Evolutionary conservation across 2,797 vertebrate species (phyloP).

Genomic region (Eidolon dupreanum): DNA sequence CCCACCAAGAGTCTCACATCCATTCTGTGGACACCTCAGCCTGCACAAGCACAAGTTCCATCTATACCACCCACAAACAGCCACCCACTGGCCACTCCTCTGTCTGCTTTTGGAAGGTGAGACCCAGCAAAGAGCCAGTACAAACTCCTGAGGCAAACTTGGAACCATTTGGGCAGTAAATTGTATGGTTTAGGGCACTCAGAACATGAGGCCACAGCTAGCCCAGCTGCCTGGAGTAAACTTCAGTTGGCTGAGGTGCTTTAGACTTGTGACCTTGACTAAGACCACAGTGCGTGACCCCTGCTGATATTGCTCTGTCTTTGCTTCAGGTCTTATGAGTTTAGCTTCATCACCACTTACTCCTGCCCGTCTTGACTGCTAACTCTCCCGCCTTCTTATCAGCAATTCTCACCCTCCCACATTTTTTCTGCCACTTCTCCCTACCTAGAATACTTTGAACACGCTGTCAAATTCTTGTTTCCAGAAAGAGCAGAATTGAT

Average conservation of each 20-base stretch:
- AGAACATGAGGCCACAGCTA: not conserved
- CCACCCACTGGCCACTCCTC: not conserved
- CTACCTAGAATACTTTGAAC: not conserved
- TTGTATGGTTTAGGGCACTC: no score
- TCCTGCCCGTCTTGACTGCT: accelerated
- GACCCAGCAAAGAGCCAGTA: not conserved
- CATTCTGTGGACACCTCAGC: not conserved
- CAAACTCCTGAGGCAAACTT: not conserved
- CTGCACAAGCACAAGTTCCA: not conserved
- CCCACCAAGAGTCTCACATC: not conserved
- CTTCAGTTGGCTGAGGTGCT: not conserved
- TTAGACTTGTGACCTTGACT: not conserved
- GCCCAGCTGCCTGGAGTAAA: not conserved
- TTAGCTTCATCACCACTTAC: not conserved
- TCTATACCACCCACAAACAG: not conserved
- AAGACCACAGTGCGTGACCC: not conserved
- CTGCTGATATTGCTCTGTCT: not conserved
- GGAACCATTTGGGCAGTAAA: not conserved
- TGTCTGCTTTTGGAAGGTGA: not conserved
- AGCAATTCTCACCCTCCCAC: not conserved
- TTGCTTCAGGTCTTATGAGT: not conserved
- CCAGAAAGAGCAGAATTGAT: not conserved
- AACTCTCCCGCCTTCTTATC: not conserved
- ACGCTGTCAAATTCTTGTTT: not conserved
- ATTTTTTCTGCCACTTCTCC: not conserved